Evolutionary conservation across 2,797 vertebrate genomes (phyloP), one percentile per base, ranked within the genome.

Genomic region (Furcifer pardalis): DNA sequence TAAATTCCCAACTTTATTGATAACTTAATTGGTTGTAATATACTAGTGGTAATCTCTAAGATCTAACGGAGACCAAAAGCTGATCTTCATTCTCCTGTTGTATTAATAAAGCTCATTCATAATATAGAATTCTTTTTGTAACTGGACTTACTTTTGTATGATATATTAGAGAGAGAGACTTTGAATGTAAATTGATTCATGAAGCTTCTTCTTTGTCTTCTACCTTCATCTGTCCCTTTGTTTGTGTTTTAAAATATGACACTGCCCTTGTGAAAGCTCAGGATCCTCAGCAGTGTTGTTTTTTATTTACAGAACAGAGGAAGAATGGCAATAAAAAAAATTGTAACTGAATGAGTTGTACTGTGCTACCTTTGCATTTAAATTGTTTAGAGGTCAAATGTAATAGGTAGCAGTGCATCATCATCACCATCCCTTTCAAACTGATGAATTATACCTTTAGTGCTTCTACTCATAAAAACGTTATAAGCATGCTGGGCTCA

Each of bases 331-430:
- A 8, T 65, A 52, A 35, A 69, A 87, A 59, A 32, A n/a, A n/a
- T n/a, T 2, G 12, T 80, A 85, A 44, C 15, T 37, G 37, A 73
- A n/a, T 35, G 85, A 81, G 68, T 73, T 59, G n/a, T 78, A 25
- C 49, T 42, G 73, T 76, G 82, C 82, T 74, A 87, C 76, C 44
- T 59, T 84, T 84, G 79, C 30, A 79, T 76, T 81, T 81, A 72
- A 85, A 73, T 77, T 79, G 1, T 13, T 6, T 46, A 77, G 65
- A 25, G 0, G 65, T 37, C 71, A 82, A 37, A 42, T 77, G 0
- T 49, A 60, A 72, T 63, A 0, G 0, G 1, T 12, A 68, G 74
- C 15, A n/a, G 76, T 83, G 5, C 49, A 83, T 90, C 84, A 4
- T 32, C 40, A 49, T 65, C 4, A 21, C 42, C 21, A 60, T 89